Base-by-base conservation (phyloP, 2,888 invertebrate species). In the Meloe dianella region DNA sequence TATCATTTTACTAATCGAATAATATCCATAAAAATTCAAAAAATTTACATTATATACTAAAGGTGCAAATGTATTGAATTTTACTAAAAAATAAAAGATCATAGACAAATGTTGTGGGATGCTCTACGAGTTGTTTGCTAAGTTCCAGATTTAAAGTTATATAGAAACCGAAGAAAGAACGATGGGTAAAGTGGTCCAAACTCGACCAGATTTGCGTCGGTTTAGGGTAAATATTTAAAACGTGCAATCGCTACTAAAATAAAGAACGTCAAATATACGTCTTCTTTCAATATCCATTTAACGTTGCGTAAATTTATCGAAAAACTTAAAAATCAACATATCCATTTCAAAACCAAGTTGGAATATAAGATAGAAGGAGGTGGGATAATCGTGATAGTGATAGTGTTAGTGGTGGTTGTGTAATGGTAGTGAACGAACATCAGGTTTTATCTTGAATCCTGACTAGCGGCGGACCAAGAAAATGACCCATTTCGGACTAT, bases 391-490 rank as follows among this genome's bases (percentile, higher is more conserved):
- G 20, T 47, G 20, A 20, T 47, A 47, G 47, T 41, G 17, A 17
- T 41, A 41, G 41, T 41, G 17, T 41, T 20, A 20, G 27, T 27
- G 27, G 54, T 54, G 24, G 54, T 51, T 12, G 14, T 51, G 54
- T 54, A 66, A 63, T 61, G 63, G 65, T 69, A 73, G 70, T 67
- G 61, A 64, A 66, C 71, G 68, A 72, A 75, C 75, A 73, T 72
- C 73, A 71, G 73, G 73, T 76, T 76, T n/a, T 75, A 75, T 75
- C 75, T 74, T 66, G 69, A 67, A 75, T 76, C 74, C 73, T 75
- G 74, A 69, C 76, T 74, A 74, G 73, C 71, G 73, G 74, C 73
- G 70, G 69, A 67, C 63, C 66, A 70, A 62, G 66, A 71, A 67
- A 74, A 74, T 75, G 72, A 71, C 71, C 74, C 73, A 73, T 75